A percentile compares a stretch with the other conserved stretches of the same genome.
phyloP scores from a whole-genome alignment of 2,888 invertebrate genomes.

The Tortrix viridana region DNA sequence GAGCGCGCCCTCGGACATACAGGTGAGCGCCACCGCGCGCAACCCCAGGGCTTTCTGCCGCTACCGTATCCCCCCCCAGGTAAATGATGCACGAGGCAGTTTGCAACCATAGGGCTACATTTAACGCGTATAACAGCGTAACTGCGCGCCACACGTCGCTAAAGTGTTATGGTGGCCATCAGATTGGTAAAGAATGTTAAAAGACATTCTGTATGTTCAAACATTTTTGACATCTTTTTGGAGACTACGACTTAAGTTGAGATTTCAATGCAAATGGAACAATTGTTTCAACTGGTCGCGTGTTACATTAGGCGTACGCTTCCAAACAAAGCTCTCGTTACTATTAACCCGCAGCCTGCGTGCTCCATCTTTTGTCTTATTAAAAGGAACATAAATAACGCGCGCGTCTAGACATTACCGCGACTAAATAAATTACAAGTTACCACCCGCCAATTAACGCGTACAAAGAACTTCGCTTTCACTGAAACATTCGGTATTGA shows the following conservation, averaged over 20 bases:
- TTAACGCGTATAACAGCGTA: background rate
- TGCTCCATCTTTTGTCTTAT: constrained; percentile 60
- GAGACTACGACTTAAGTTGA: background rate
- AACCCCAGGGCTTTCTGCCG: constrained; percentile 82
- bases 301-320: constrained; percentile 9
- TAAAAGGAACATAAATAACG: constrained; percentile 63
- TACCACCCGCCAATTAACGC: constrained; percentile 66
- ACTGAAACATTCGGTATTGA: constrained; percentile 54
- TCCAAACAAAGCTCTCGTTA: constrained; percentile 18
- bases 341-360: constrained; percentile 27
- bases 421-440: constrained; percentile 72
- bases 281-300: constrained; percentile 1
- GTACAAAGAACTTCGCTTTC: constrained; percentile 62
- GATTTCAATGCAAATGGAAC: background rate
- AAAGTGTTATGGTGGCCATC: too few relatives aligned
- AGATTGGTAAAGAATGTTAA: too few relatives aligned
- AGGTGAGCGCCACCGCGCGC: constrained; percentile 82
- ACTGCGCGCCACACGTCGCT: background rate
- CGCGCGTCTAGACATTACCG: constrained; percentile 66
- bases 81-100: constrained; percentile 83
- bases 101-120: constrained; percentile 51
- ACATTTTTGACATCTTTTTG: too few relatives aligned
- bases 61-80: constrained; percentile 77
- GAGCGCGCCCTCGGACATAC: constrained; percentile 87
- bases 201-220: too few relatives aligned